Conservation (phyloP, 1,140 invertebrate genomes). For the Luehdorfia chinensis region DNA sequence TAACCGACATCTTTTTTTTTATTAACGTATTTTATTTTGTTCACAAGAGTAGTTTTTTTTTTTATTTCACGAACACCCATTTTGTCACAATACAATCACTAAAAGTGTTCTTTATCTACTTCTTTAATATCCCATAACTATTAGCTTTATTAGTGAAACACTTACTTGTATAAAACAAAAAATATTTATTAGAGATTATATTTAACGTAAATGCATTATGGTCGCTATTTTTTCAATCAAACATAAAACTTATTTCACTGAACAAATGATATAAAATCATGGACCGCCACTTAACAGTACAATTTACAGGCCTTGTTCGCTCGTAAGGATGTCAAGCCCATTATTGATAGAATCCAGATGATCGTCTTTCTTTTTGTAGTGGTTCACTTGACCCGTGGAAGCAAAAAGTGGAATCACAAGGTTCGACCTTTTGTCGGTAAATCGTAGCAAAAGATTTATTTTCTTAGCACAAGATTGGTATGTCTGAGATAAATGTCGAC, state of each 20-base stretch:
- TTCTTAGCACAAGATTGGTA: constrained; percentile 37
- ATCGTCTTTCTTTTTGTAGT: constrained; percentile 45
- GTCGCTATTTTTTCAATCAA: too few relatives aligned
- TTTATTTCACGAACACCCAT: too few relatives aligned
- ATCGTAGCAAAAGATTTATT: constrained; percentile 50
- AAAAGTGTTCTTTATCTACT: too few relatives aligned
- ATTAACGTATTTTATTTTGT: too few relatives aligned
- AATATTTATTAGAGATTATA: too few relatives aligned
- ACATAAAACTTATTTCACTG: constrained; percentile 29
- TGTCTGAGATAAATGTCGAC: constrained; percentile 29
- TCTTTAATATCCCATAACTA: too few relatives aligned
- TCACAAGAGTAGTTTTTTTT: too few relatives aligned
- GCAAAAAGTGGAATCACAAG: constrained; percentile 53
- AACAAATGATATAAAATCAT: constrained; percentile 10
- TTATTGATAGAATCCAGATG: constrained; percentile 52
- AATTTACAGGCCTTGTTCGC: constrained; percentile 31
- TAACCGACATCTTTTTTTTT: too few relatives aligned
- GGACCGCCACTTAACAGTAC: constrained; percentile 25
- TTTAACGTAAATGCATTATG: too few relatives aligned
- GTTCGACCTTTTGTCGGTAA: constrained; percentile 43
- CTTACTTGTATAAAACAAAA: too few relatives aligned
- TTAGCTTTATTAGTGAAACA: too few relatives aligned
- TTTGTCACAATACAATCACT: too few relatives aligned
- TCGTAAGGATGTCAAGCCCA: constrained; percentile 32
- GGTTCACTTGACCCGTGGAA: constrained; percentile 42